Percentiles rank a stretch among this genome's conserved stretches.
phyloP scores from a whole-genome alignment of 2,888 invertebrate genomes.

The Cephonodes hylas region DNA sequence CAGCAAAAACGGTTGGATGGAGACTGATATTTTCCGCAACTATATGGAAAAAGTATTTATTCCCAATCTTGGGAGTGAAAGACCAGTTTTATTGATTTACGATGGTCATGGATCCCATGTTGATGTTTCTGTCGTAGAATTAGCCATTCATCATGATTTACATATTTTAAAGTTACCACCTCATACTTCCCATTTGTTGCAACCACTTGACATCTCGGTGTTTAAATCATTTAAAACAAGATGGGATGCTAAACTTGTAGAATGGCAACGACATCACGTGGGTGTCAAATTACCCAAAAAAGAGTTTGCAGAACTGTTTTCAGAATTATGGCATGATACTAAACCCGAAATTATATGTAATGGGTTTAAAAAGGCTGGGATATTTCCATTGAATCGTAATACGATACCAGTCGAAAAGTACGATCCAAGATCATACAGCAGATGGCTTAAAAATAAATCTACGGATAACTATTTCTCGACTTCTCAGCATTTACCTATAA shows the following conservation, averaged over 20 bases:
- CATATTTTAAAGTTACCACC: conserved; percentile 25
- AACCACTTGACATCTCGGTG: conserved; percentile 23
- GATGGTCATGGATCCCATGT: conserved; percentile 39
- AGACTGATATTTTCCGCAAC: conserved; percentile 37
- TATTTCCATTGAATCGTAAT: conserved; percentile 15
- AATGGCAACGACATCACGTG: conserved; percentile 19
- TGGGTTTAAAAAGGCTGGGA: conserved; percentile 22
- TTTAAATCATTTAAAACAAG: conserved; percentile 23
- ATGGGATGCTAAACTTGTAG: conserved; percentile 18
- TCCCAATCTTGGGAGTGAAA: conserved; percentile 31
- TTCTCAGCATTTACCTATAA: no score
- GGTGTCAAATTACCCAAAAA: conserved; percentile 14
- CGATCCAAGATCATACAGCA: conserved; percentile 13
- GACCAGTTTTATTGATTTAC: conserved; percentile 37
- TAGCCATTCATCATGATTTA: conserved; percentile 19
- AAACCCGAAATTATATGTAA: conserved; percentile 16
- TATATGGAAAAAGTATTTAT: conserved; percentile 38
- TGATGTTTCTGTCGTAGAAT: conserved; percentile 15
- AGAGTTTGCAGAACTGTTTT: conserved; percentile 15
- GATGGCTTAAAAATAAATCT: not conserved
- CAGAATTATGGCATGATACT: conserved; percentile 16
- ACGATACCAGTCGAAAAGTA: conserved; percentile 16
- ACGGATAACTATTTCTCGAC: no score
- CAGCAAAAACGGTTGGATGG: conserved; percentile 43
- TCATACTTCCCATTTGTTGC: conserved; percentile 25